Evolutionary conservation across 2,888 invertebrate genomes (phyloP).

Genomic region (Pedicia rivosa): DNA sequence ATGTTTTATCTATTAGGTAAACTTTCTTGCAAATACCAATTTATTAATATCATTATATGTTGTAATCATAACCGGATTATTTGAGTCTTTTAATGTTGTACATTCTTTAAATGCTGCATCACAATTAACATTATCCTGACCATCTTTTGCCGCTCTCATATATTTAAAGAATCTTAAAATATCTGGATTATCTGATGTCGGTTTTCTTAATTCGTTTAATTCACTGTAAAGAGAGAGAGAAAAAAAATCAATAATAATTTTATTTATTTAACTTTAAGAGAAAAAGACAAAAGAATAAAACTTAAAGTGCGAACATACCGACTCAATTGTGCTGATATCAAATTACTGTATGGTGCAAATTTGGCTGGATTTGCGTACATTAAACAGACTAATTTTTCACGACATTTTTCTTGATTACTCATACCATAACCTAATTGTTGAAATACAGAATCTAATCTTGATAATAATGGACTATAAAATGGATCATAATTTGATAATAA

Average conservation of each 20-base stretch:
- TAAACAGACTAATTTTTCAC: slow-evolving; percentile 69
- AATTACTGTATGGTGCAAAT: slow-evolving; percentile 77
- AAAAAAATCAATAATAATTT: slow-evolving; percentile 1
- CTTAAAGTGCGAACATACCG: slow-evolving; percentile 36
- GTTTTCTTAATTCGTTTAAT: slow-evolving; percentile 68
- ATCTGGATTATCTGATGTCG: slow-evolving; percentile 72
- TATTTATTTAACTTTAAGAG: background rate
- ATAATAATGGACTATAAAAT: slow-evolving; percentile 74
- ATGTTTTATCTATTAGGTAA: background rate
- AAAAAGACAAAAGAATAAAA: background rate
- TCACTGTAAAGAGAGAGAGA: slow-evolving; percentile 42
- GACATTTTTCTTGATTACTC: slow-evolving; percentile 47
- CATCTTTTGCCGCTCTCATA: slow-evolving; percentile 79
- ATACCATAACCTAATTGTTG: slow-evolving; percentile 50
- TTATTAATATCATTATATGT: slow-evolving; percentile 80
- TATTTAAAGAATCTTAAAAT: slow-evolving; percentile 78
- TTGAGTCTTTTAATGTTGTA: slow-evolving; percentile 43
- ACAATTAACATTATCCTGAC: slow-evolving; percentile 66
- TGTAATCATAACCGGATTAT: slow-evolving; percentile 68
- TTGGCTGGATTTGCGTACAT: slow-evolving; percentile 81
- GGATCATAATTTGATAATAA: slow-evolving; percentile 76
- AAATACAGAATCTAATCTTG: slow-evolving; percentile 71
- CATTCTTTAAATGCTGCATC: slow-evolving; percentile 50
- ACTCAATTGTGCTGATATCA: slow-evolving; percentile 75
- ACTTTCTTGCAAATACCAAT: slow-evolving; percentile 63